Conservation (phyloP, 2,113 vertebrate species). For the Uria lomvia region DNA sequence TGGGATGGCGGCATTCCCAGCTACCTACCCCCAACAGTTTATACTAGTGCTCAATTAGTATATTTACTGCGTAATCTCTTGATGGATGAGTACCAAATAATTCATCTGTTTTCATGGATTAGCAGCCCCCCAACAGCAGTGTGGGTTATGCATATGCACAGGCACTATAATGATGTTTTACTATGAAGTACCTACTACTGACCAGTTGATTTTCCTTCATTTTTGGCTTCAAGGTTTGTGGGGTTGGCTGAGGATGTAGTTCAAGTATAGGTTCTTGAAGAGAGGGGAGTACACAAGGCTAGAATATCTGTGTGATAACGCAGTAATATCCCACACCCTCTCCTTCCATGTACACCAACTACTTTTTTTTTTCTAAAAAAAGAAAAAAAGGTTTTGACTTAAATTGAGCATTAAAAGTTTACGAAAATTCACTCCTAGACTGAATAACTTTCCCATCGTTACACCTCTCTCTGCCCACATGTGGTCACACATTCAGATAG, state of each 20-base stretch:
- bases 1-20: neutral
- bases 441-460: neutral
- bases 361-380: neutral
- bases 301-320: neutral
- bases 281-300: neutral
- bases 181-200: neutral
- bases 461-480: neutral
- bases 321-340: neutral
- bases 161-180: neutral
- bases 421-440: neutral
- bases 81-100: neutral
- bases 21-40: neutral
- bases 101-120: neutral
- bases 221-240: neutral
- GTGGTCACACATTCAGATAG: neutral
- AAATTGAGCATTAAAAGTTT: neutral
- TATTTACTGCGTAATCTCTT: neutral
- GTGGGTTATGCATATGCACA: neutral
- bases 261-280: neutral
- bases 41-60: neutral
- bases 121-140: neutral
- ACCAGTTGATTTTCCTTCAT: neutral
- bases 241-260: neutral
- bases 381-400: neutral
- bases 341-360: neutral